These are phyloP conservation scores for Drosophila meridiana DNA, from an alignment of 2,888 invertebrate species.

Conservation along the genomic window DNA sequence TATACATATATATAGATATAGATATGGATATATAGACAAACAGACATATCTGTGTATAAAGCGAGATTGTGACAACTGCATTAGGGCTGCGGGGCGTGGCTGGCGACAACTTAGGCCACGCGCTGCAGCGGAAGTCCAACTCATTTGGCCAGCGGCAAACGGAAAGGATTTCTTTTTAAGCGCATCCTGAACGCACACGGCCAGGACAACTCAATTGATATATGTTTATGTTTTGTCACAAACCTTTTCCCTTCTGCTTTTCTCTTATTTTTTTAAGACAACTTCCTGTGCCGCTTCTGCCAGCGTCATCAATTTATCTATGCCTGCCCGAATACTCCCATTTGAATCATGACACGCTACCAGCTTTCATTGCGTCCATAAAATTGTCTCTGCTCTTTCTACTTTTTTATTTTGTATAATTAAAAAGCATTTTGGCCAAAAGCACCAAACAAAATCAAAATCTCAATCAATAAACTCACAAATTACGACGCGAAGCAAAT, in stretches of 20 bases:
- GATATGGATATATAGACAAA: slow-evolving; percentile 8
- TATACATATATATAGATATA: slow-evolving; percentile 17
- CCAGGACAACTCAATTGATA: slow-evolving; percentile 67
- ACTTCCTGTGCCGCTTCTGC: slow-evolving; percentile 60
- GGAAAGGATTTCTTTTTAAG: slow-evolving; percentile 80
- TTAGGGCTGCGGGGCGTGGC: slow-evolving; percentile 61
- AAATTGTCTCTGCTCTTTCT: slow-evolving; percentile 24
- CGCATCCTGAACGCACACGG: slow-evolving; percentile 76
- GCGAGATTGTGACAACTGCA: slow-evolving; percentile 63
- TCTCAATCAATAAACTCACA: slow-evolving; percentile 52
- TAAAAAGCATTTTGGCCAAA: slow-evolving; percentile 52
- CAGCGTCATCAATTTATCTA: slow-evolving; percentile 49
- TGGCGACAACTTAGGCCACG: slow-evolving; percentile 59
- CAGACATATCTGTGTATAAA: slow-evolving; percentile 3
- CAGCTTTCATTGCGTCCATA: slow-evolving; percentile 49
- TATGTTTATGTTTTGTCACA: slow-evolving; percentile 35
- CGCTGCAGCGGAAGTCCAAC: slow-evolving; percentile 78
- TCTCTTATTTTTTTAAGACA: slow-evolving; percentile 42
- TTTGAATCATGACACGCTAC: slow-evolving; percentile 50
- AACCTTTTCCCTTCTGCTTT: neutral
- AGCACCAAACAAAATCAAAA: slow-evolving; percentile 31
- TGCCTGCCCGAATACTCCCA: slow-evolving; percentile 32
- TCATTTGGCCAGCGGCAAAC: slow-evolving; percentile 72
- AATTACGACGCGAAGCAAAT: slow-evolving; percentile 52
- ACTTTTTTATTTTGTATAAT: slow-evolving; percentile 49